Evolutionary conservation across 2,888 invertebrate species (phyloP).

Genomic region (Coleophora deauratella): DNA sequence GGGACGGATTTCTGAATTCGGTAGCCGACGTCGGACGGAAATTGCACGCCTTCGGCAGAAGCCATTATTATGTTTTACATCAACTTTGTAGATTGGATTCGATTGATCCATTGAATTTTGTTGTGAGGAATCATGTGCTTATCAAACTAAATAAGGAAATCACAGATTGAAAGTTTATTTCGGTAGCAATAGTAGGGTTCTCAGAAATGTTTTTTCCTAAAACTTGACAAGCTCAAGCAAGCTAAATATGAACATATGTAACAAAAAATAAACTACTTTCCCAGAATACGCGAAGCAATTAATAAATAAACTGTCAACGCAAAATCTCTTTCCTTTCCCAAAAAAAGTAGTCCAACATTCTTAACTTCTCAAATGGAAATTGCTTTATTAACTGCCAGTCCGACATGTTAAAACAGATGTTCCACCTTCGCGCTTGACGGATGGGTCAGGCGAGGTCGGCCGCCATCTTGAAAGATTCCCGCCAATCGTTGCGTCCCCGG

Average conservation of each 20-base stretch:
- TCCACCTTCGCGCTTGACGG: constrained; percentile 60
- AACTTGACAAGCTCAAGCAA: too few species aligned
- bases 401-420: constrained; percentile 69
- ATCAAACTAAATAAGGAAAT: too few species aligned
- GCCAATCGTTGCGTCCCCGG: constrained; percentile 53
- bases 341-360: constrained; percentile 4
- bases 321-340: constrained; percentile 8
- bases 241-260: too few species aligned
- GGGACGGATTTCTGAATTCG: constrained; percentile 31
- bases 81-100: constrained; percentile 21
- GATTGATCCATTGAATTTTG: constrained; percentile 14
- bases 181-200: too few species aligned
- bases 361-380: constrained; percentile 38
- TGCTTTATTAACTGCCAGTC: constrained; percentile 58
- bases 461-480: constrained; percentile 62
- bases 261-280: constrained; percentile 1
- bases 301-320: constrained; percentile 7
- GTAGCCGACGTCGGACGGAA: constrained; percentile 35
- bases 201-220: not conserved
- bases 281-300: not conserved
- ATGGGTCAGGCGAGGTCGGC: constrained; percentile 65
- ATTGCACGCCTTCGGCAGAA: constrained; percentile 44
- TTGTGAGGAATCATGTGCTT: too few species aligned
- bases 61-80: constrained; percentile 46
- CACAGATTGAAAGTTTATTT: too few species aligned